Base-by-base conservation (phyloP, 2,888 invertebrate genomes). In the Cantharis lateralis region DNA sequence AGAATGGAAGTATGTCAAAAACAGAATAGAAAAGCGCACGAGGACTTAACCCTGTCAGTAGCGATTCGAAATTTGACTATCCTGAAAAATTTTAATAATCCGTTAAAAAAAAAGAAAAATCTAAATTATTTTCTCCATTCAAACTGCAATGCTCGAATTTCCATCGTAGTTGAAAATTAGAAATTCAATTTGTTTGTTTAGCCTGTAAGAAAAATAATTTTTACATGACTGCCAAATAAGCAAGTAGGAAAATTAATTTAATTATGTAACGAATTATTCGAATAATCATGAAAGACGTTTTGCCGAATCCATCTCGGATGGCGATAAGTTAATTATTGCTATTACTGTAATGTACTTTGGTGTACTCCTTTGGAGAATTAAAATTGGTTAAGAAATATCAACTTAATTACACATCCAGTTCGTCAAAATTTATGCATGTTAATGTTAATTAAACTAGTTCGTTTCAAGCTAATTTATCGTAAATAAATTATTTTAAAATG, bases 251-350 rank as follows among this genome's bases (percentile, higher is more conserved):
- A 48, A 48, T 7, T 48, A 48, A 48, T n/a, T n/a, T 48, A 48
- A 48, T 48, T 48, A 24, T 24, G 48, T 48, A 48, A n/a, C n/a
- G 48, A 48, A 48, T 72, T 26, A 72, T 66, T 48, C 63, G 9
- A 64, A n/a, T 28, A 28, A 28, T 20, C 63, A 13, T 64, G 16
- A 32, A 28, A 28, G 48, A 64, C 72, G 32, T 72, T 72, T 72
- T 63, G 28, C 32, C 32, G 48, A 72, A 72, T 72, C 18, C 3
- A 18, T 62, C 63, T 64, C 18, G 28, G n/a, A 15, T 66, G 64
- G 64, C 18, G 64, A 64, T 64, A 66, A 72, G 32, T 32, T 64
- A 64, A 63, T 71, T 71, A 71, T 64, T 64, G 71, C 28, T 32
- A 62, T 13, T 32, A 71, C 62, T 71, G 18, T 71, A 71, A 71